Conservation (phyloP, 35 echinoderm and acorn worm species). For the Nesometra sesokonis region DNA sequence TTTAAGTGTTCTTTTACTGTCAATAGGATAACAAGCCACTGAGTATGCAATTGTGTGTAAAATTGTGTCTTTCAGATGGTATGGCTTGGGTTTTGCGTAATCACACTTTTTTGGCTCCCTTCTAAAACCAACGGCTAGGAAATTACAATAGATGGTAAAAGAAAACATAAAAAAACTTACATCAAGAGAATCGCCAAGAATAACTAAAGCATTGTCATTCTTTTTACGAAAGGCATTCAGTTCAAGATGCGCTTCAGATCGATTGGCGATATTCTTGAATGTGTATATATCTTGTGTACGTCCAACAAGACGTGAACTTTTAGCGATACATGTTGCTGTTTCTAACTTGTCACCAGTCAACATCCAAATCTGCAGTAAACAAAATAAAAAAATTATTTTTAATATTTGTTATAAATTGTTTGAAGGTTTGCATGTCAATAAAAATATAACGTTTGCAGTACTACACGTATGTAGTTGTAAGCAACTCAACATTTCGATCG, state of each 20-base stretch:
- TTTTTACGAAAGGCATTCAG: constrained; percentile 86
- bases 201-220: constrained; percentile 74
- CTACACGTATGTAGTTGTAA: too few species aligned
- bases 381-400: background rate
- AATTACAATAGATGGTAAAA: background rate
- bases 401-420: too few species aligned
- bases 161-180: constrained; percentile 32
- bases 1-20: background rate
- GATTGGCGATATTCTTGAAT: constrained; percentile 74
- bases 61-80: too few species aligned
- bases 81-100: background rate
- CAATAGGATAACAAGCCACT: background rate
- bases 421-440: too few species aligned
- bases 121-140: background rate
- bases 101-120: background rate
- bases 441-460: too few species aligned
- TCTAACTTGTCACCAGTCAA: constrained; percentile 95
- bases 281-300: constrained; percentile 67
- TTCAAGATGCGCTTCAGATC: constrained; percentile 78
- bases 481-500: too few species aligned
- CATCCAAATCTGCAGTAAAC: constrained; percentile 78
- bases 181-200: constrained; percentile 87
- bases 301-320: constrained; percentile 87
- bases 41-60: background rate
- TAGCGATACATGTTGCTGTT: constrained; percentile 95